phyloP scores from a whole-genome alignment of 1,140 invertebrate species.

The Drosophila kikkawai region DNA sequence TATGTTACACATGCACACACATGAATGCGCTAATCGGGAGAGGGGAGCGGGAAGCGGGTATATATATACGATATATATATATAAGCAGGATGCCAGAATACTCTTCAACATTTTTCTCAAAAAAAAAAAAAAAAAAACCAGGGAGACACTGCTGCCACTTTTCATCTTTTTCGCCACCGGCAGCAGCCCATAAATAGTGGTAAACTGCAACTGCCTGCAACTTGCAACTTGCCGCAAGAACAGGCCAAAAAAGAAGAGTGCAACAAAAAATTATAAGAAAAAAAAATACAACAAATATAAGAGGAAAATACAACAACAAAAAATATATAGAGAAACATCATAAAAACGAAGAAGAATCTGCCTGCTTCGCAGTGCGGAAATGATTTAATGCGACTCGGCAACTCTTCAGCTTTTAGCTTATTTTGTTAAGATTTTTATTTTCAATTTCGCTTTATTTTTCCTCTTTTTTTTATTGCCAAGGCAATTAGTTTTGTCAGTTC shows the following conservation, averaged over 20 bases:
- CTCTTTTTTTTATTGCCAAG: slow-evolving; percentile 46
- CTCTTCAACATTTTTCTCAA: slow-evolving; percentile 66
- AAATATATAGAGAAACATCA: not conserved
- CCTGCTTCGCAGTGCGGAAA: slow-evolving; percentile 78
- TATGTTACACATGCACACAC: slow-evolving; percentile 81
- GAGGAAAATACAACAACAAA: slow-evolving; percentile 2
- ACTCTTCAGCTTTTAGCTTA: slow-evolving; percentile 74
- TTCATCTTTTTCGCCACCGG: slow-evolving; percentile 54
- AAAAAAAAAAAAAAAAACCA: not conserved
- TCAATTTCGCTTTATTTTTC: slow-evolving; percentile 54
- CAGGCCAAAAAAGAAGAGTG: slow-evolving; percentile 23
- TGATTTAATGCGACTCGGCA: slow-evolving; percentile 80
- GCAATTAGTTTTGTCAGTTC: slow-evolving; percentile 76
- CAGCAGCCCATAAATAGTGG: slow-evolving; percentile 69
- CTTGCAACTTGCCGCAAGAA: slow-evolving; percentile 37
- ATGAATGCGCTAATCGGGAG: slow-evolving; percentile 65
- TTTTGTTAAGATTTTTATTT: slow-evolving; percentile 79
- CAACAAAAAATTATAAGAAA: not conserved
- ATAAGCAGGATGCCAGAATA: slow-evolving; percentile 23
- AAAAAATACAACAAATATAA: not conserved
- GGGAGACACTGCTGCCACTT: slow-evolving; percentile 55
- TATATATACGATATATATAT: slow-evolving; percentile 9
- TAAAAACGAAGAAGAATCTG: slow-evolving; percentile 32
- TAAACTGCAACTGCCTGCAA: slow-evolving; percentile 68
- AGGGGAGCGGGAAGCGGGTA: not conserved